Conservation (phyloP, 2,113 vertebrate species). For the Pseudopipra pipra region DNA sequence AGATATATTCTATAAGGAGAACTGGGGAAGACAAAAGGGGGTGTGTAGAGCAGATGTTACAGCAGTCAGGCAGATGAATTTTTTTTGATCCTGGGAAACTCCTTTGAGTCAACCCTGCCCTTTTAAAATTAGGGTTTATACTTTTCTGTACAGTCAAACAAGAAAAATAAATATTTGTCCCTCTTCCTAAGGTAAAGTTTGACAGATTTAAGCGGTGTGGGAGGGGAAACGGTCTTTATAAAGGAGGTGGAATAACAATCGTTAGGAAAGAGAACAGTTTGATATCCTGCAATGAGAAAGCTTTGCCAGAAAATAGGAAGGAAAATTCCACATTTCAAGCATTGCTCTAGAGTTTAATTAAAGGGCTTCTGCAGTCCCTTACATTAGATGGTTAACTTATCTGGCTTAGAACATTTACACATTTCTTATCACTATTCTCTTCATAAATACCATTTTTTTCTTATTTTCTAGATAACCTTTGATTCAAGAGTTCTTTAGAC, state of each 20-base stretch:
- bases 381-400: neutral
- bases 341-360: neutral
- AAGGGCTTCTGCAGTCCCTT: neutral
- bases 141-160: neutral
- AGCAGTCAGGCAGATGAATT: neutral
- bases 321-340: neutral
- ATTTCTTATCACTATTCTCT: neutral
- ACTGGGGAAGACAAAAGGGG: neutral
- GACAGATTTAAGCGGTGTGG: neutral
- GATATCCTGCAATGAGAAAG: neutral
- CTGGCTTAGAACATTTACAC: neutral
- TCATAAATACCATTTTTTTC: slow-evolving; percentile 12
- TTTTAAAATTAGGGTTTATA: neutral
- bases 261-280: neutral
- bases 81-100: neutral
- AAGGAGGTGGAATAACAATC: neutral
- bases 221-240: neutral
- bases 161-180: neutral
- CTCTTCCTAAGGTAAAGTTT: neutral
- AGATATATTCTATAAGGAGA: neutral
- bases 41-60: neutral
- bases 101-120: neutral
- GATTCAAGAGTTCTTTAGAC: slow-evolving; percentile 33
- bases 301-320: neutral
- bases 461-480: slow-evolving; percentile 48